Conservation (phyloP, 2,888 invertebrate genomes). For the Cryptocephalus moraei region DNA sequence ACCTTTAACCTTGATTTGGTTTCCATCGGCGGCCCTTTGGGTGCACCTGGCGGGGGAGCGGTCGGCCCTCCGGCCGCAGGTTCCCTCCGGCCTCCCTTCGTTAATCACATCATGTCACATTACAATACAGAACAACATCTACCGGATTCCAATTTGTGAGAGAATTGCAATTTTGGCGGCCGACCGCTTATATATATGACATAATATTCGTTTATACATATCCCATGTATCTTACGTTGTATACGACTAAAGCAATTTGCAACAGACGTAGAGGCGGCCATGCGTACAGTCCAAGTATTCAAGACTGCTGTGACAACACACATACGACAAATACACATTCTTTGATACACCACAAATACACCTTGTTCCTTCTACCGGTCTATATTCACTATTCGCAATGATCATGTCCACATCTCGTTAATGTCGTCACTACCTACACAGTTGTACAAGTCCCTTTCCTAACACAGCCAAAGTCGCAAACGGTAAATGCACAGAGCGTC, state of each 20-base stretch:
- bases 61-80: conserved; percentile 14
- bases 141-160: conserved; percentile 4
- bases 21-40: conserved; percentile 54
- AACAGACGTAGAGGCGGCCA: conserved; percentile 37
- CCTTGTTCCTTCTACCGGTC: conserved; percentile 4
- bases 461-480: too few species aligned
- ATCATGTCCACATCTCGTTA: too few species aligned
- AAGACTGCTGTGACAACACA: conserved; percentile 39
- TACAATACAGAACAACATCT: conserved; percentile 14
- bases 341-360: conserved; percentile 10
- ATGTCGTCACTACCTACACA: too few species aligned
- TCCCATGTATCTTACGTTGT: conserved; percentile 1
- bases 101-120: neutral
- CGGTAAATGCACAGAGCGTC: too few species aligned
- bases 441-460: too few species aligned
- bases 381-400: too few species aligned
- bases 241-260: conserved; percentile 28
- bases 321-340: conserved; percentile 23
- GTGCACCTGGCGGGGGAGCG: conserved; percentile 15
- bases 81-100: neutral
- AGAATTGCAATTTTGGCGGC: conserved; percentile 1
- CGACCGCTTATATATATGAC: conserved; percentile 6
- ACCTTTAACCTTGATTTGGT: conserved; percentile 71
- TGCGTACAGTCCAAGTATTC: conserved; percentile 52
- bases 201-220: too few species aligned